phyloP scores from a whole-genome alignment of 2,113 vertebrate species.

The Mormyrus lacerda region DNA sequence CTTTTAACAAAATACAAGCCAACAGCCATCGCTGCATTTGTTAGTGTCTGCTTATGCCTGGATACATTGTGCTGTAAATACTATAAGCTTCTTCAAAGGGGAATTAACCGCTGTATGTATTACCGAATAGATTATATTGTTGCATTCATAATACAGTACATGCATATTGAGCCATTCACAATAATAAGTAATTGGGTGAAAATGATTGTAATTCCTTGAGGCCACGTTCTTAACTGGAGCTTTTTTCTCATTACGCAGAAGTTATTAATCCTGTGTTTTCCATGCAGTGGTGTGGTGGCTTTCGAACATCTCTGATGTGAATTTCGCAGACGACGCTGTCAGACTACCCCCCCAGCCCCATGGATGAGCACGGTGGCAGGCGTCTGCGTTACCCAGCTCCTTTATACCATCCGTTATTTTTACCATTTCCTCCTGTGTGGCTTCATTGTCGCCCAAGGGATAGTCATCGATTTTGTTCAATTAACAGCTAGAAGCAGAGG shows the following conservation, averaged over 20 bases:
- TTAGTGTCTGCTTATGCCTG: neutral
- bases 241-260: neutral
- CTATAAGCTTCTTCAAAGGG: neutral
- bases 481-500: constrained; percentile 54
- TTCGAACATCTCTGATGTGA: neutral
- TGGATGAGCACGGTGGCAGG: neutral
- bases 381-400: neutral
- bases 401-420: constrained; percentile 28
- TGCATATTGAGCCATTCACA: neutral
- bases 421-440: constrained; percentile 52
- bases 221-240: neutral
- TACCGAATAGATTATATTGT: neutral
- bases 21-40: neutral
- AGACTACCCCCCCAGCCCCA: neutral
- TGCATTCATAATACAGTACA: neutral
- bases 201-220: neutral
- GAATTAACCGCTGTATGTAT: neutral
- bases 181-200: neutral
- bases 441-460: constrained; percentile 54
- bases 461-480: constrained; percentile 54
- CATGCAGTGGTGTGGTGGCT: neutral
- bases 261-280: neutral
- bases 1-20: neutral
- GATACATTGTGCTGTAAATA: neutral
- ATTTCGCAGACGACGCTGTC: neutral